A percentile compares a stretch with the other conserved stretches of the same genome.
Conservation (phyloP, 2,113 vertebrate species). For the Cebidichthys violaceus region DNA sequence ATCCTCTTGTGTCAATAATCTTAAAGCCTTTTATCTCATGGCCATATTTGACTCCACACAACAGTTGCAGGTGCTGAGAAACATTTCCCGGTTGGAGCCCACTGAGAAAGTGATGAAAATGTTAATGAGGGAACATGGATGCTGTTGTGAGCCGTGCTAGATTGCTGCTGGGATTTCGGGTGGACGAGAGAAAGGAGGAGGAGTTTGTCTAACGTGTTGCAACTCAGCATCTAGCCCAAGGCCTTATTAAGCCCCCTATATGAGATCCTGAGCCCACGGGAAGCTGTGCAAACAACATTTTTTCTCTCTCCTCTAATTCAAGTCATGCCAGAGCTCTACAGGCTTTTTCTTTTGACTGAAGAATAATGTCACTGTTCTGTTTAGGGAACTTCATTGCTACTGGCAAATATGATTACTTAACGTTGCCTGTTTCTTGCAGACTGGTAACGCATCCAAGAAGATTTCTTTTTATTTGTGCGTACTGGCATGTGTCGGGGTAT, state of each 20-base stretch:
- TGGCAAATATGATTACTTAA: conserved; percentile 37
- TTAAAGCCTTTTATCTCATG: conserved; percentile 56
- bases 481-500: not conserved
- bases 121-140: conserved; percentile 49
- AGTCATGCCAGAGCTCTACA: conserved; percentile 72
- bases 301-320: conserved; percentile 67
- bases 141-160: conserved; percentile 41
- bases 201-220: conserved; percentile 53
- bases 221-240: conserved; percentile 60
- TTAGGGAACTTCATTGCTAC: not conserved
- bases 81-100: conserved; percentile 42
- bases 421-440: conserved; percentile 15
- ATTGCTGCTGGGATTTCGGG: conserved; percentile 59
- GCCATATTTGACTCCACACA: conserved; percentile 40
- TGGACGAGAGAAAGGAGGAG: conserved; percentile 36
- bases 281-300: conserved; percentile 82
- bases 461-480: not conserved
- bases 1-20: conserved; percentile 35
- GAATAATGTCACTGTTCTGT: conserved; percentile 47
- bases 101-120: conserved; percentile 74
- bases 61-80: conserved; percentile 44
- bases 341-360: conserved; percentile 52
- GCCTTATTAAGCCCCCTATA: conserved; percentile 68
- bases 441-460: not conserved
- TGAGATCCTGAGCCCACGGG: conserved; percentile 65